Base-by-base conservation (phyloP, 2,797 vertebrate species). In the Chanos chanos region DNA sequence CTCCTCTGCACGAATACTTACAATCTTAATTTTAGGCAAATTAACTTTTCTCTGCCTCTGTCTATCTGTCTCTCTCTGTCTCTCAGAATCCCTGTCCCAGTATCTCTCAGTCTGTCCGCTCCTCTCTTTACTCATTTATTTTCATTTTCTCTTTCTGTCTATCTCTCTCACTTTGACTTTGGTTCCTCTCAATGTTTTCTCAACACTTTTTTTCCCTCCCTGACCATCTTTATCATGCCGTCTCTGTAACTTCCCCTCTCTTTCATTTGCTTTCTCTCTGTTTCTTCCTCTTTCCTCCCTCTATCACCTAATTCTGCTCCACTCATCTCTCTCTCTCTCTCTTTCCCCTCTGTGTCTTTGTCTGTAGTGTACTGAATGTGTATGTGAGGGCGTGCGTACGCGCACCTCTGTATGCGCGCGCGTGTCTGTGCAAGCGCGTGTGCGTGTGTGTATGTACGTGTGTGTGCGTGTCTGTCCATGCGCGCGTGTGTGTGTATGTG, bases 221-320 rank as follows among this genome's bases (percentile, higher is more conserved):
- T 65, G 73, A 41, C 19, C 39, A 58, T 34, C 44, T 18, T 6
- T 27, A 25, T 12, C 31, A 43, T 43, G 48, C 13, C 44, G 54
- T 8, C 28, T 66, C 13, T 47, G 28, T 53, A 66, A n/a, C 15
- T 57, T 43, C 50, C 50, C 47, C 40, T 27, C 6, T 34, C 49
- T 43, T 28, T 12, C 15, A 59, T 10, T 33, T 51, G 33, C n/a
- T 24, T 41, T 13, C 15, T 54, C 16, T 21, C 22, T 37, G 44
- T 51, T 21, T 15, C 36, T 7, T 3, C 5, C 24, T 6, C 12
- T 34, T 49, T 49, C 25, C 44, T 71, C 36, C 27, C 43, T 19
- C 37, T 27, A 22, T 13, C 40, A 72, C 49, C 63, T 70, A 78
- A 73, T 75, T 78, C 74, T 60, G 61, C 65, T 78, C 61, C 27